Base-by-base conservation (phyloP, 30 jellyfish, hydroid and myxozoan species). In the Pelagia noctiluca region DNA sequence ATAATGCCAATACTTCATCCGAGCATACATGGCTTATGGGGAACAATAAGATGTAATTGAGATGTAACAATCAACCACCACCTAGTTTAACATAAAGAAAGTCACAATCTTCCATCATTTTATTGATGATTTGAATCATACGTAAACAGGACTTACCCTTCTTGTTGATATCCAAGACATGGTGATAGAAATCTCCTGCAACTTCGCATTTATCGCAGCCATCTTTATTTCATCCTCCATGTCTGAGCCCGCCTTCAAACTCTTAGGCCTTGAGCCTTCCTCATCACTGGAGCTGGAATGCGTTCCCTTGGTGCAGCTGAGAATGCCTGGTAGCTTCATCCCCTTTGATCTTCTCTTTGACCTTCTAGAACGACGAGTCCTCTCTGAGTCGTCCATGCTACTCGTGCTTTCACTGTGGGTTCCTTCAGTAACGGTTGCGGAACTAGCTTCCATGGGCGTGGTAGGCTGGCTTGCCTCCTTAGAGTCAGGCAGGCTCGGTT, bases 161-260 rank as follows among this genome's bases (percentile, higher is more conserved):
- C 89, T 65, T 23, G 67, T 31, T 25, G 80, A 53, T 24, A 89
- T 82, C 97, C 97, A 89, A 3, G 88, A 73, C 63, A 75, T 38
- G 1, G 97, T 82, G 35, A 89, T 77, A 29, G 88, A 83, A 4
- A 89, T 72, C 61, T 89, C 95, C 69, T 89, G 94, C 69, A 81
- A 37, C 46, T 82, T 89, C 8, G 89, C 84, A 29, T 80, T 66
- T 30, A 73, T 25, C 42, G 86, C 86, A 35, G 68, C 84, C 32
- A 46, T 34, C 66, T 42, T 2, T 28, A 23, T 73, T 5, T 62
- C 71, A 47, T 25, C 33, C 22, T 23, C 84, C 31, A 50, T 29
- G 2, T 57, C 91, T 12, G 84, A 54, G 13, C 21, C 52, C 65
- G 52, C 35, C 18, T 66, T 62, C 77, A 80, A 19, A 52, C 28